These are phyloP conservation scores for Drosophila yooni DNA, from an alignment of 2,888 invertebrate species.

Conservation along the genomic window DNA sequence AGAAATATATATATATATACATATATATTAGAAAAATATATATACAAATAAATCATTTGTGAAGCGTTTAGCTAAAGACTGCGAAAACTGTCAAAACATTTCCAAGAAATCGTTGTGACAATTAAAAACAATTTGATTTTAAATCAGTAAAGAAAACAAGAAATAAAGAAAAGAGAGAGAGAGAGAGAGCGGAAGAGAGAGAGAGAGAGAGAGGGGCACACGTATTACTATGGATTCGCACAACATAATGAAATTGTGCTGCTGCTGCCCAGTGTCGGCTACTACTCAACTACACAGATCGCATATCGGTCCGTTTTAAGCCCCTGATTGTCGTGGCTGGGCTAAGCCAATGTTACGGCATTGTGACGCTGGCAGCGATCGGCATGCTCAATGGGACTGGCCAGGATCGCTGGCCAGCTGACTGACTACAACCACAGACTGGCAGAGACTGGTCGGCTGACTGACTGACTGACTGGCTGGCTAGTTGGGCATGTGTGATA, in stretches of 20 bases:
- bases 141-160: slow-evolving; percentile 73
- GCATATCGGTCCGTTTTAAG: slow-evolving; percentile 50
- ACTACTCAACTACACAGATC: slow-evolving; percentile 17
- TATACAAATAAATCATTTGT: slow-evolving; percentile 5
- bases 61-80: background rate
- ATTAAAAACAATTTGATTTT: slow-evolving; percentile 77
- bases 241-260: slow-evolving; percentile 75
- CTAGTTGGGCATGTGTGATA: slow-evolving; percentile 51
- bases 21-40: background rate
- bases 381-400: slow-evolving; percentile 23
- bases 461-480: slow-evolving; percentile 5
- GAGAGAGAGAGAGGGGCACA: slow-evolving; percentile 18
- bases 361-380: slow-evolving; percentile 50
- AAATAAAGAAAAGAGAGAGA: background rate
- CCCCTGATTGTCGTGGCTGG: slow-evolving; percentile 64
- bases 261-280: slow-evolving; percentile 38
- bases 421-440: background rate
- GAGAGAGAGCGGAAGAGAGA: background rate
- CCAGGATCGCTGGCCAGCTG: slow-evolving; percentile 18
- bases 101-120: slow-evolving; percentile 62
- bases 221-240: slow-evolving; percentile 71
- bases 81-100: slow-evolving; percentile 65
- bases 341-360: slow-evolving; percentile 79
- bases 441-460: slow-evolving; percentile 12
- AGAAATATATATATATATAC: background rate